Percentiles rank a stretch among this genome's conserved stretches.
phyloP scores from a whole-genome alignment of 2,113 vertebrate genomes.

The Eptesicus fuscus region DNA sequence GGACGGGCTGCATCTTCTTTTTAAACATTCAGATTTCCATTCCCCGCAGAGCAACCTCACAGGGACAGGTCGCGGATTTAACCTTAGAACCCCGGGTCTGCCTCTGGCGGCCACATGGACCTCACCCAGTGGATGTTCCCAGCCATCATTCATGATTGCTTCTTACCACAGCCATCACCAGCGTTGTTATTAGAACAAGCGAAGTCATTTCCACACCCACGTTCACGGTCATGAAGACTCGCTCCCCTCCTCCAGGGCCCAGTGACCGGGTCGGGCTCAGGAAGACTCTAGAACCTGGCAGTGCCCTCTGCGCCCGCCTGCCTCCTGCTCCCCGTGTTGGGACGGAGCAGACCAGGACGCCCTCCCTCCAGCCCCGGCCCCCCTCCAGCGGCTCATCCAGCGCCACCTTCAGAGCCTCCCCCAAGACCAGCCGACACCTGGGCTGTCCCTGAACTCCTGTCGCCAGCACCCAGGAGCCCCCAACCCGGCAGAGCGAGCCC shows the following conservation, averaged over 20 bases:
- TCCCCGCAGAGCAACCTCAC: conserved; percentile 53
- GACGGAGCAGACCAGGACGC: too few relatives aligned
- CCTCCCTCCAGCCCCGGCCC: too few relatives aligned
- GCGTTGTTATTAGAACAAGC: conserved; percentile 51
- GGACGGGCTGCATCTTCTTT: conserved; percentile 16
- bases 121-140: conserved; percentile 31
- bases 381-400: too few relatives aligned
- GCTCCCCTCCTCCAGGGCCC: not conserved
- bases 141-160: conserved; percentile 27
- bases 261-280: not conserved
- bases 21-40: conserved; percentile 54
- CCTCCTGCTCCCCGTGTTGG: too few relatives aligned
- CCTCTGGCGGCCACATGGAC: conserved; percentile 53
- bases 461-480: too few relatives aligned
- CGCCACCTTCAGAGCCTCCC: too few relatives aligned
- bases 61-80: conserved; percentile 65
- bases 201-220: not conserved
- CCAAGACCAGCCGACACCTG: too few relatives aligned
- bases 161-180: conserved; percentile 53
- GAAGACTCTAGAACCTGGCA: too few relatives aligned
- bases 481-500: too few relatives aligned
- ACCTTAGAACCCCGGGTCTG: conserved; percentile 54
- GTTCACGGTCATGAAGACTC: not conserved
- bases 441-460: too few relatives aligned
- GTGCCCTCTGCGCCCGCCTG: too few relatives aligned